A percentile compares a stretch with the other conserved stretches of the same genome.
phyloP scores from a whole-genome alignment of 2,797 vertebrate species.

The Todus mexicanus region DNA sequence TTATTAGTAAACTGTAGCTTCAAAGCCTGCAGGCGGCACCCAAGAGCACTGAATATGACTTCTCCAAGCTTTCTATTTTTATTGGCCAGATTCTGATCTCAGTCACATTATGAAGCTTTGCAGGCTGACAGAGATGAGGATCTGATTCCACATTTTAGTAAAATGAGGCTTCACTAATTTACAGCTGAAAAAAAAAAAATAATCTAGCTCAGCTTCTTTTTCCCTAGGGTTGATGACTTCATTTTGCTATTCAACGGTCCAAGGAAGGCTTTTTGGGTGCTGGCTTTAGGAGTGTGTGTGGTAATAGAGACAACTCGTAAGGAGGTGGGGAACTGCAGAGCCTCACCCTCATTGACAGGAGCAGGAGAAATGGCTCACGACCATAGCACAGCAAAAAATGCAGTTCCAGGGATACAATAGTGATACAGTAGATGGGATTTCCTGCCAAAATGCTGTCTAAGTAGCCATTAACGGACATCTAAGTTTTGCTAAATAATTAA shows the following conservation, averaged over 20 bases:
- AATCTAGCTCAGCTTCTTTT: not conserved
- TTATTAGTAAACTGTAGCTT: not conserved
- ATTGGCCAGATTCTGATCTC: not conserved
- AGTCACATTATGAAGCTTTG: not conserved
- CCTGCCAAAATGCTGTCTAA: not conserved
- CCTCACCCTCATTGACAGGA: not conserved
- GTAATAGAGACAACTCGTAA: accelerated
- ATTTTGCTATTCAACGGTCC: not conserved
- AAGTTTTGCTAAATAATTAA: constrained; percentile 59
- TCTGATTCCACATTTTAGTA: not conserved
- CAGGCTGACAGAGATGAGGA: not conserved
- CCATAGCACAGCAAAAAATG: not conserved
- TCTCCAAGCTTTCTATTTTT: not conserved
- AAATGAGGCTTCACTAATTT: not conserved
- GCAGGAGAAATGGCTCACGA: not conserved
- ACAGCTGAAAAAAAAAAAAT: not conserved
- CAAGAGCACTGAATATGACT: constrained; percentile 21
- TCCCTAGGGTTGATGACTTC: not conserved
- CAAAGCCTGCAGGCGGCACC: constrained; percentile 48
- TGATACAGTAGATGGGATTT: not conserved
- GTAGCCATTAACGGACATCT: constrained; percentile 42
- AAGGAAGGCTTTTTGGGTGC: not conserved
- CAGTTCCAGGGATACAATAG: not conserved
- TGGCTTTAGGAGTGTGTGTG: not conserved
- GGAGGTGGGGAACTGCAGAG: not conserved